Conservation (phyloP, 2,888 invertebrate species). For the Drosophila leonis region DNA sequence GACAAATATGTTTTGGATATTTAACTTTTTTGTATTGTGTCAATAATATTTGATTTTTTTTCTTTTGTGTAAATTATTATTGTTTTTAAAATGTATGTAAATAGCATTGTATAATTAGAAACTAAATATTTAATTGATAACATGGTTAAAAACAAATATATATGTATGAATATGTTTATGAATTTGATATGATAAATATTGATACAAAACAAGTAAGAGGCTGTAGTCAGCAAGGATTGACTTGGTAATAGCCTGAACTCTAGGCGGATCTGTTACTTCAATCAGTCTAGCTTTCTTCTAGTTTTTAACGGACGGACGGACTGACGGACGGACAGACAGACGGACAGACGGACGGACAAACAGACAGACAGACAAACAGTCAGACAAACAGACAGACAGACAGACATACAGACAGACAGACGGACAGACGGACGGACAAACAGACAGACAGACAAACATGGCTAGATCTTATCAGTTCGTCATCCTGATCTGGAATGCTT, state of each 20-base stretch:
- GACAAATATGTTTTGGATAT: conserved; percentile 5
- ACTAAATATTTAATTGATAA: conserved; percentile 1
- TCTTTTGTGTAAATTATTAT: not conserved
- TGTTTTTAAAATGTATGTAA: not conserved
- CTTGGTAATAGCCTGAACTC: not conserved
- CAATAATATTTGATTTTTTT: not conserved
- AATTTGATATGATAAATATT: not conserved
- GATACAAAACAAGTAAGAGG: not conserved
- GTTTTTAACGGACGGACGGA: too few species aligned
- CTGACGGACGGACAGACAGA: too few species aligned
- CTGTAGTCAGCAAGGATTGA: too few species aligned
- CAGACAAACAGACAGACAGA: too few species aligned
- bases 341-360: too few species aligned
- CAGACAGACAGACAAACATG: not conserved
- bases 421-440: too few species aligned
- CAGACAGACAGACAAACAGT: too few species aligned
- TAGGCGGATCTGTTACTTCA: not conserved
- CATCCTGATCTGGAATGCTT: not conserved
- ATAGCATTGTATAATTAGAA: not conserved
- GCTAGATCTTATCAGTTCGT: not conserved
- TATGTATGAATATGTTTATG: not conserved
- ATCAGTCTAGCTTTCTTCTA: too few species aligned
- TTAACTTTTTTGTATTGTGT: conserved; percentile 3
- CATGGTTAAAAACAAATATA: not conserved
- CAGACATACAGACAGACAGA: too few species aligned